A percentile compares a stretch with the other conserved stretches of the same genome.
Conservation (phyloP, 2,797 vertebrate species). For the Sebastolobus alascanus region DNA sequence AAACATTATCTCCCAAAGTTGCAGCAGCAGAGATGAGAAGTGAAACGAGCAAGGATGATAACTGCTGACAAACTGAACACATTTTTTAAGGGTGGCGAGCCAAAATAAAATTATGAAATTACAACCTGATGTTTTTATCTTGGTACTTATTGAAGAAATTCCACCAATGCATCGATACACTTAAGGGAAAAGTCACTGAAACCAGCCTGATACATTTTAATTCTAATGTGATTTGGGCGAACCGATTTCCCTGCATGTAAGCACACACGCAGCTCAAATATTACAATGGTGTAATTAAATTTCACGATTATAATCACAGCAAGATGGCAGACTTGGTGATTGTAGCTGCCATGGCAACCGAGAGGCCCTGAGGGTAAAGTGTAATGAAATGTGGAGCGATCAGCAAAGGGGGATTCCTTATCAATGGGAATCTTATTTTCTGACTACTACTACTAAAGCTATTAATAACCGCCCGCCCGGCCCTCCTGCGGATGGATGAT, state of each 20-base stretch:
- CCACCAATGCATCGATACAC: not conserved
- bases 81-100: not conserved
- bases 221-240: constrained; percentile 3
- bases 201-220: not conserved
- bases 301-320: constrained; percentile 52
- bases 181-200: not conserved
- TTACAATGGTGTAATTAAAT: constrained; percentile 51
- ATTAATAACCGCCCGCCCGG: constrained; percentile 60
- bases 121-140: constrained; percentile 2
- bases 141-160: not conserved
- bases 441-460: constrained; percentile 47
- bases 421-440: constrained; percentile 69
- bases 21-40: not conserved
- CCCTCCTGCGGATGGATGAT: constrained; percentile 50
- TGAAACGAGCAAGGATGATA: constrained; percentile 1
- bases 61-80: not conserved
- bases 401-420: constrained; percentile 54
- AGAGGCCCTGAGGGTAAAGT: constrained; percentile 18
- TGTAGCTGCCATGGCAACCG: constrained; percentile 65
- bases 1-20: constrained; percentile 14
- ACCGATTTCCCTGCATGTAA: not conserved
- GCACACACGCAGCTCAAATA: constrained; percentile 17
- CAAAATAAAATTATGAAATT: constrained; percentile 8
- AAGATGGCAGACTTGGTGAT: constrained; percentile 49
- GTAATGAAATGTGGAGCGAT: constrained; percentile 60